Conservation (phyloP, 53 echinoderm and acorn worm genomes). For the Antedon mediterranea region DNA sequence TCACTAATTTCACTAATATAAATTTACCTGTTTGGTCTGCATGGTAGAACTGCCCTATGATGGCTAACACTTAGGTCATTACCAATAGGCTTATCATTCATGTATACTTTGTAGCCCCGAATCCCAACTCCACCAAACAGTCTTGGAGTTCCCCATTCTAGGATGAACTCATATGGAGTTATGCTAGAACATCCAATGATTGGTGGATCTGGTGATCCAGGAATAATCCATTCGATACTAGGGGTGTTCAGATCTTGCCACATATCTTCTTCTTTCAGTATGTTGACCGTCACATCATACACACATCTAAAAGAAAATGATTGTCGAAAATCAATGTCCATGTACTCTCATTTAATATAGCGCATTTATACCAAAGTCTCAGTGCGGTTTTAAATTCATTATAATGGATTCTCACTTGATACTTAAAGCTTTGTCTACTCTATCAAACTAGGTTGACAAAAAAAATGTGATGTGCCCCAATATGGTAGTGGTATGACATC, state of each 20-base stretch:
- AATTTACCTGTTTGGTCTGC: conserved; percentile 54
- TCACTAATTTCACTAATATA: neutral
- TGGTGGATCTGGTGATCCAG: conserved; percentile 72
- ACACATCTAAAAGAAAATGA: conserved; percentile 32
- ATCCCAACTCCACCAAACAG: conserved; percentile 51
- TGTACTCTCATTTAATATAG: too few species aligned
- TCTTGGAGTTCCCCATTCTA: conserved; percentile 78
- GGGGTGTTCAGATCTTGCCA: conserved; percentile 55
- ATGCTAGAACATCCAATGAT: conserved; percentile 40
- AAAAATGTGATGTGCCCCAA: too few species aligned
- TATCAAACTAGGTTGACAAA: too few species aligned
- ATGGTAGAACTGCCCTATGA: conserved; percentile 71
- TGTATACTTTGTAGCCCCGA: conserved; percentile 72
- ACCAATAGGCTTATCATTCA: conserved; percentile 75
- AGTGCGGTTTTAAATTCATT: too few species aligned
- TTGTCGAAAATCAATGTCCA: too few species aligned
- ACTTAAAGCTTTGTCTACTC: too few species aligned
- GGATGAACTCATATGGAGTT: conserved; percentile 41
- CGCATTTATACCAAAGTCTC: too few species aligned
- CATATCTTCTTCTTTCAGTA: conserved; percentile 54
- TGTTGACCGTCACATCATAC: conserved; percentile 46
- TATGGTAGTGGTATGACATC: too few species aligned
- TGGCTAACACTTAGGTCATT: conserved; percentile 48
- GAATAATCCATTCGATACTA: conserved; percentile 43
- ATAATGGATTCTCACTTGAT: too few species aligned